Evolutionary conservation across 2,797 vertebrate genomes (phyloP).

Genomic region (Pelobates cultripes): DNA sequence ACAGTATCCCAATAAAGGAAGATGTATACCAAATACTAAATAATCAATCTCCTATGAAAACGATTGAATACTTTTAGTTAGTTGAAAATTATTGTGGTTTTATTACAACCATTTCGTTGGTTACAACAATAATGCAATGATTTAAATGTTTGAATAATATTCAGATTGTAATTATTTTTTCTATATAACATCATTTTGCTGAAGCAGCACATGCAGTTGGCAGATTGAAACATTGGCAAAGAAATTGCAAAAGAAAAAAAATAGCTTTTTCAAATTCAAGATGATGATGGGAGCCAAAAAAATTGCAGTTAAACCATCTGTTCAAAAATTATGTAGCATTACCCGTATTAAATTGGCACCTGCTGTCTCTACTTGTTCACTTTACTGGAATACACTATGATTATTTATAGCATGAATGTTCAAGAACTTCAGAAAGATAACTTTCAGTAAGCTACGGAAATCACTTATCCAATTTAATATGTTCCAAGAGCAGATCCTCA

Average conservation of each 20-base stretch:
- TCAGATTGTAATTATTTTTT: not conserved
- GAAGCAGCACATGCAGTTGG: conserved; percentile 29
- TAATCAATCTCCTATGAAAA: too few relatives aligned
- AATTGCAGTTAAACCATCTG: conserved; percentile 47
- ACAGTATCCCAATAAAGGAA: too few relatives aligned
- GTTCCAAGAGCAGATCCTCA: not conserved
- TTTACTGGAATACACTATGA: conserved; percentile 28
- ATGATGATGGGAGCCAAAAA: conserved; percentile 36
- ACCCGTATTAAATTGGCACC: conserved; percentile 32
- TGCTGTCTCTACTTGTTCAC: conserved; percentile 31
- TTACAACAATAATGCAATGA: not conserved
- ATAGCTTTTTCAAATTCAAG: conserved; percentile 24
- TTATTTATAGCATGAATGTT: not conserved
- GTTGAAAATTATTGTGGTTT: too few relatives aligned
- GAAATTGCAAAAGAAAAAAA: conserved; percentile 8
- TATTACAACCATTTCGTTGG: not conserved
- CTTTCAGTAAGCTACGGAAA: not conserved
- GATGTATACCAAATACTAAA: too few relatives aligned
- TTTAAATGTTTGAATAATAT: conserved; percentile 13
- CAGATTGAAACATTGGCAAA: conserved; percentile 19
- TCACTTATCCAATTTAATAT: not conserved
- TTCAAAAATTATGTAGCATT: conserved; percentile 38
- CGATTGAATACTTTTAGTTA: too few relatives aligned
- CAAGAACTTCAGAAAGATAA: conserved; percentile 13
- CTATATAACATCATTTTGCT: conserved; percentile 15